phyloP scores from a whole-genome alignment of 2,113 vertebrate genomes.

The Zeus faber region DNA sequence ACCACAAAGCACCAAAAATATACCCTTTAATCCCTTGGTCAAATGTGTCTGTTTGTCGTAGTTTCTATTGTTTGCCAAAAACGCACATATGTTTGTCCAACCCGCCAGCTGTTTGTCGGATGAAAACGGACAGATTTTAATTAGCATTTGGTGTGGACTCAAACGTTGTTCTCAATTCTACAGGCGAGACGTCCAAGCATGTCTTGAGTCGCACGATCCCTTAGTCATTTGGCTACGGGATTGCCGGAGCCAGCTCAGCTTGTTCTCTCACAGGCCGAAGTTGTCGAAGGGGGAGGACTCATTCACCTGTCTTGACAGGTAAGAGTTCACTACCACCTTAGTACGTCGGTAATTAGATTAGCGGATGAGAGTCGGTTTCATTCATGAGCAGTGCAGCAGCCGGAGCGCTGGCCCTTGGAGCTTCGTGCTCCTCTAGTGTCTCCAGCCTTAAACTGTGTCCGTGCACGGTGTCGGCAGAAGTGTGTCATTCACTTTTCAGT shows the following conservation, averaged over 20 bases:
- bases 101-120: too few species aligned
- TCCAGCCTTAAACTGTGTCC: background rate
- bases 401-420: constrained; percentile 11
- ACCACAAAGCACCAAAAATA: too few species aligned
- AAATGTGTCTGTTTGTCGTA: too few species aligned
- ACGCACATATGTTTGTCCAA: too few species aligned
- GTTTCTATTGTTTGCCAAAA: too few species aligned
- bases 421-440: background rate
- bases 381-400: constrained; percentile 23
- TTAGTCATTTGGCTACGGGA: constrained; percentile 23
- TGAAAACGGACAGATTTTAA: too few species aligned
- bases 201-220: background rate
- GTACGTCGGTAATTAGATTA: constrained; percentile 65
- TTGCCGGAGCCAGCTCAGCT: constrained; percentile 20
- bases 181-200: background rate
- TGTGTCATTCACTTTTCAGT: constrained; percentile 10
- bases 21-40: too few species aligned
- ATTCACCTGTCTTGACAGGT: constrained; percentile 41
- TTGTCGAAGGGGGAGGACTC: constrained; percentile 34
- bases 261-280: constrained; percentile 15
- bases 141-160: too few species aligned
- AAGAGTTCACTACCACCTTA: constrained; percentile 40
- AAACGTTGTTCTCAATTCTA: too few species aligned
- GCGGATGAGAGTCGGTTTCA: constrained; percentile 47
- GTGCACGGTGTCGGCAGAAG: background rate